Evolutionary conservation across 2,113 vertebrate genomes (phyloP), one percentile per base, ranked within the genome.

Genomic region (Microcebus murinus): DNA sequence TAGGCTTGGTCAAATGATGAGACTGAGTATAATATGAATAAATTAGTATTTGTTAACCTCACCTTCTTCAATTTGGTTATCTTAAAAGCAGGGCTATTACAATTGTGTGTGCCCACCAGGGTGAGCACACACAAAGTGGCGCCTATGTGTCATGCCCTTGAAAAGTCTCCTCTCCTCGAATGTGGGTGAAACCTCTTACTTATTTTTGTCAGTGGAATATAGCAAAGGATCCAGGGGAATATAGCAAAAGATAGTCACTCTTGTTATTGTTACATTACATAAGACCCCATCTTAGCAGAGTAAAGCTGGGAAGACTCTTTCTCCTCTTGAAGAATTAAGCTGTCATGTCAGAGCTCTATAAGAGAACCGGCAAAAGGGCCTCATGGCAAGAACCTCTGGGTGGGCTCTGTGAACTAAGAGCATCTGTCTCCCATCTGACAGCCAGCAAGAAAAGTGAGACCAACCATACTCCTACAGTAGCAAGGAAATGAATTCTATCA

Each of bases 21-120:
- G 18, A 70, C 8, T 73, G 36, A 95, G 52, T 83, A 10, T 67
- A 67, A 82, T 10, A 73, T 88, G 57, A 77, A 77, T 77, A 93
- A 70, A 87, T 83, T 67, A 48, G 8, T 59, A 29, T 95, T 82
- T 81, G 14, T 59, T 70, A 80, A 95, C 27, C 23, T 11, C 18
- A 42, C 1, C 2, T 1, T 3, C 34, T 23, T 70, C 48, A 31
- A 25, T 73, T 48, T 67, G 57, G 11, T 79, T 91, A 55, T 74
- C 39, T 52, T 80, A 88, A 91, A 87, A 88, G 0, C 65, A 61
- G 23, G 11, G 20, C 2, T 91, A 48, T 29, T 55, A 76, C 15
- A 55, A 55, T 55, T 55, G 52, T 55, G 15, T 55, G 52, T 55
- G 52, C 52, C 52, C 52, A 55, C 6, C 18, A 17, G 17, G 4